These are phyloP conservation scores for Aulostomus chinensis DNA, from an alignment of 2,797 vertebrate species.

Conservation along the genomic window DNA sequence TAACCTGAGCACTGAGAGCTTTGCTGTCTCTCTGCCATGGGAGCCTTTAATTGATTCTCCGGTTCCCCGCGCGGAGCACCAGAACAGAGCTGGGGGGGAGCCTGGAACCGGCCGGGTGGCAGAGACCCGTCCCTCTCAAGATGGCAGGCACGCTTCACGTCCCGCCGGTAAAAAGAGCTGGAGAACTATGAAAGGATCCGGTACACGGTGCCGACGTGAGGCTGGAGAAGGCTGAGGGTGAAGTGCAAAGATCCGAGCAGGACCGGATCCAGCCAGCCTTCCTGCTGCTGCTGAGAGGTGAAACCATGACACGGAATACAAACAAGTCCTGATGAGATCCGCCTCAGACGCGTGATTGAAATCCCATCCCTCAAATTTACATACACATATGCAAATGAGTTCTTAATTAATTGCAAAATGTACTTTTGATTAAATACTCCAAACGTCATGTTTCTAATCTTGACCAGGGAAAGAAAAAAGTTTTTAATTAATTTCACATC, in stretches of 20 bases:
- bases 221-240: constrained; percentile 55
- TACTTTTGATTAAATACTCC: constrained; percentile 85
- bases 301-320: constrained; percentile 34
- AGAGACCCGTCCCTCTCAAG: constrained; percentile 70
- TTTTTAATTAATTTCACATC: constrained; percentile 87
- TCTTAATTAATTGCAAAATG: constrained; percentile 81
- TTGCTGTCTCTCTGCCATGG: constrained; percentile 55
- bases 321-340: constrained; percentile 61
- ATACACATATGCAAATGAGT: constrained; percentile 79
- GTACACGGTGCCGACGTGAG: constrained; percentile 66
- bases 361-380: constrained; percentile 76
- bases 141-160: constrained; percentile 65
- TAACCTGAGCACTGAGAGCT: constrained; percentile 72
- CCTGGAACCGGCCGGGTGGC: constrained; percentile 48
- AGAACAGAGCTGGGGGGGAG: constrained; percentile 26
- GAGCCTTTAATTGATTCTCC: constrained; percentile 73
- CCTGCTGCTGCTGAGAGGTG: constrained; percentile 35
- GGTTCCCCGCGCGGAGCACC: constrained; percentile 47
- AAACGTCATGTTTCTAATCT: constrained; percentile 86
- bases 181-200: constrained; percentile 67
- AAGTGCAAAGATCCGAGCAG: constrained; percentile 71
- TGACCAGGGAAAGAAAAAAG: constrained; percentile 61
- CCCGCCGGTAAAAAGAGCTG: constrained; percentile 69
- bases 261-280: constrained; percentile 51
- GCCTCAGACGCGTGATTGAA: constrained; percentile 64